A percentile compares a stretch with the other conserved stretches of the same genome.
Conservation (phyloP, 1,140 invertebrate species). For the Asobara japonica region DNA sequence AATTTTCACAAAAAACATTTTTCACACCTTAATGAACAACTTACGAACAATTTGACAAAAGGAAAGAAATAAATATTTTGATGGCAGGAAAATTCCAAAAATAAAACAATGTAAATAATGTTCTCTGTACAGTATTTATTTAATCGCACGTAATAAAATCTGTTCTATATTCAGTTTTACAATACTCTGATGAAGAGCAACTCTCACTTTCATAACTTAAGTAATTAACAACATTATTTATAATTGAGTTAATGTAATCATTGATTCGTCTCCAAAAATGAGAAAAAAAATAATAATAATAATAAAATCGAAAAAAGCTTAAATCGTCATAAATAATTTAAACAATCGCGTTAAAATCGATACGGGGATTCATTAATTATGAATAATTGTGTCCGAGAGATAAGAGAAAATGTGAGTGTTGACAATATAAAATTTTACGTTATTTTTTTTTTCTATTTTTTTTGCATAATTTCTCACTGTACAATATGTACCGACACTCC, state of each 20-base stretch:
- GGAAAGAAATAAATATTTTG: too few relatives aligned
- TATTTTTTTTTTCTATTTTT: background rate
- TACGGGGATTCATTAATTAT: background rate
- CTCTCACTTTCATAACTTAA: constrained; percentile 38
- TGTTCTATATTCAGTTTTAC: constrained; percentile 43
- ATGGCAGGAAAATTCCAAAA: too few relatives aligned
- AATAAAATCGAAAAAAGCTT: too few relatives aligned
- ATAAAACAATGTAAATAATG: constrained; percentile 13
- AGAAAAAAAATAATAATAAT: constrained; percentile 38
- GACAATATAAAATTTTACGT: background rate
- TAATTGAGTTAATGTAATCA: constrained; percentile 31
- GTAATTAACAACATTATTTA: constrained; percentile 36
- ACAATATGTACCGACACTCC: constrained; percentile 9
- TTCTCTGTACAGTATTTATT: constrained; percentile 51
- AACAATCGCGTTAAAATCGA: background rate
- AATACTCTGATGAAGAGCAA: constrained; percentile 43
- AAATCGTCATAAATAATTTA: constrained; percentile 45
- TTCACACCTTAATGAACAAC: too few relatives aligned
- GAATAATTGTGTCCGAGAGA: background rate
- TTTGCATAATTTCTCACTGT: background rate
- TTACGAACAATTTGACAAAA: too few relatives aligned
- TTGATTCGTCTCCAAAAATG: constrained; percentile 28
- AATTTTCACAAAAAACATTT: too few relatives aligned
- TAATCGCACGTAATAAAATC: constrained; percentile 41
- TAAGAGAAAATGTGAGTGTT: background rate